Evolutionary conservation across 1,140 invertebrate genomes (phyloP), one percentile per base, ranked within the genome.

Genomic region (Heliconius nattereri): DNA sequence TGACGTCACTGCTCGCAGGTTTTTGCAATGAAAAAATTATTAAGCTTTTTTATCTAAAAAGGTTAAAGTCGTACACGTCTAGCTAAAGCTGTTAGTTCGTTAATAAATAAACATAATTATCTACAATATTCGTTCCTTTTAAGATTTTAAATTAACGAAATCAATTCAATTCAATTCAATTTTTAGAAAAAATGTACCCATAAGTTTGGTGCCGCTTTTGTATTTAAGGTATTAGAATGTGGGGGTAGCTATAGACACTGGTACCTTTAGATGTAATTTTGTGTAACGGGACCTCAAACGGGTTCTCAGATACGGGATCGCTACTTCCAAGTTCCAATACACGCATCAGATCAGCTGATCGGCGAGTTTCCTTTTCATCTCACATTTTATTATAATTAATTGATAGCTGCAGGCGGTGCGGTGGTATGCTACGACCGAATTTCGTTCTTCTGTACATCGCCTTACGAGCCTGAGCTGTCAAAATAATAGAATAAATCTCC

Each of bases 1-100:
- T 94, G 92, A 94, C 92, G 92, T 94, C 92, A 94, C 90, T 80
- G 86, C 88, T 91, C 89, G 86, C 80, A 86, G 87, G 80, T 90
- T 91, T 91, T 90, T 90, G 86, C 87, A 89, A 89, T 90, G 87
- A 91, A 91, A 89, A 91, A 90, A 89, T 87, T 79, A 87, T 87
- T 83, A 84, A 79, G 66, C 20, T 7, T 80, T 80, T 73, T 80
- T 73, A 23, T 70, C 35, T 57, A 29, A 57, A 80, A 76, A 80
- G 75, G 71, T 80, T 80, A 80, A 76, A 40, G 40, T 52, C 49
- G 71, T 76, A 76, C 60, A 66, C 60, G 23, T 66, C 60, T 45
- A 52, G 26, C 60, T 66, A 29, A 29, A 66, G 60, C 20, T 60
- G 54, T 66, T 66, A 66, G 3, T 26, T 66, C 13, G 3, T 66